A percentile compares a stretch with the other conserved stretches of the same genome.
These are phyloP conservation scores for Gouania willdenowi DNA, from an alignment of 2,797 vertebrate genomes.

Conservation along the genomic window DNA sequence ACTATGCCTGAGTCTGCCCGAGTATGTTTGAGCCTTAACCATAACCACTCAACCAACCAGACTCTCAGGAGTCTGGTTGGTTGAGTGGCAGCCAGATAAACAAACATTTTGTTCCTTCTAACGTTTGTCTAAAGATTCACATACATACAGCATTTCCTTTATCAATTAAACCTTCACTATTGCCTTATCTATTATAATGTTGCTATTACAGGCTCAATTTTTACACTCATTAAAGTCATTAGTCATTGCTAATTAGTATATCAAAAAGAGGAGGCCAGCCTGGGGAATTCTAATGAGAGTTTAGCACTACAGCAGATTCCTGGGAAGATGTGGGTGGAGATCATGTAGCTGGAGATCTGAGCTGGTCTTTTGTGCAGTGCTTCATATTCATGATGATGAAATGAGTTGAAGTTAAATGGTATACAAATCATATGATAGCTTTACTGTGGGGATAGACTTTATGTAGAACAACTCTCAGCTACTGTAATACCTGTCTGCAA, in stretches of 20 bases:
- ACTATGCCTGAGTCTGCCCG: no score
- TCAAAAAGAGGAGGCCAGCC: slow-evolving; percentile 58
- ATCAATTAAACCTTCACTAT: slow-evolving; percentile 64
- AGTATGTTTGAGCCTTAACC: no score
- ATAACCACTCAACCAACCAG: no score
- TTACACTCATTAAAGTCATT: slow-evolving; percentile 72
- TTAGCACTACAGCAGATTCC: slow-evolving; percentile 44
- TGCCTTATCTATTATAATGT: slow-evolving; percentile 72
- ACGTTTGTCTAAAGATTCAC: slow-evolving; percentile 64
- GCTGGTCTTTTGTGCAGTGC: not conserved
- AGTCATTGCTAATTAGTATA: slow-evolving; percentile 74
- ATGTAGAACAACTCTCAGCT: no score
- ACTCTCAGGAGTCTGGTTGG: no score
- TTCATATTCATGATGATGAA: no score
- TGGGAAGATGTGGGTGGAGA: slow-evolving; percentile 43
- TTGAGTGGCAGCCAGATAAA: no score
- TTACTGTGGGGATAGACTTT: no score
- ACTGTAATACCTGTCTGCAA: no score
- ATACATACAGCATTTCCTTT: slow-evolving; percentile 66
- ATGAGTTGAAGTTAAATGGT: no score
- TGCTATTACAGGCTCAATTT: slow-evolving; percentile 69
- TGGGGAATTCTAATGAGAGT: slow-evolving; percentile 67
- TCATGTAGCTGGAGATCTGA: slow-evolving; percentile 30
- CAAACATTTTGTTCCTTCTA: no score
- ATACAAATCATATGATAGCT: no score